Evolutionary conservation across 2,888 invertebrate genomes (phyloP), one percentile per base, ranked within the genome.

Genomic region (Andrena trimmerana): DNA sequence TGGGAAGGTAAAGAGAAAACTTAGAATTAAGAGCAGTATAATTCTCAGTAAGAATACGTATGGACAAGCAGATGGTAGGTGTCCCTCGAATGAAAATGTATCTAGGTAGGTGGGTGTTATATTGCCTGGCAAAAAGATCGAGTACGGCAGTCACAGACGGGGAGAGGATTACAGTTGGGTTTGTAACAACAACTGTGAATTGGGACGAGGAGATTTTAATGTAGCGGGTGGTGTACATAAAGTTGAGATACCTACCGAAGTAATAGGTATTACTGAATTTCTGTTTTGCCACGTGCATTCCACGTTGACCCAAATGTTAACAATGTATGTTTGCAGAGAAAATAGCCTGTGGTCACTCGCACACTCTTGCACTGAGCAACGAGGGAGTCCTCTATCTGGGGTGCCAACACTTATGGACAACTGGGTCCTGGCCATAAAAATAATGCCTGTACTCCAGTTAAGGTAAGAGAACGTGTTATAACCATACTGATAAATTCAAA

Each of bases 91-190:
- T 90, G 91, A 94, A 48, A 33, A 60, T 20, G 31, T 95, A 6
- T 95, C 95, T 5, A 91, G 94, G 24, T 94, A 94, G 89, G 94
- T 95, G 6, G 95, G 95, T 60, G 48, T 72, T 31, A 33, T 2
- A 8, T 91, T 94, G 74, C 92, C 93, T 29, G 94, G 94, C 2
- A 94, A 94, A 85, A 94, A 93, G 84, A 94, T 95, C 95, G 0
- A 95, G 95, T 5, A 94, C 95, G 93, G 95, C 95, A n/a, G 94
- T 96, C 0, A 94, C 95, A 71, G 95, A 95, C 62, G 95, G 94
- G 96, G 96, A 59, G 95, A 96, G 91, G 94, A 96, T n/a, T 96
- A 94, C 90, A 95, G 95, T 24, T 96, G 95, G 95, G 96, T 96
- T 10, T 95, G 95, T 88, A 96, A 96, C 91, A 95, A 95, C 1